phyloP scores from a whole-genome alignment of 1,140 invertebrate species.

The Sipha flava region DNA sequence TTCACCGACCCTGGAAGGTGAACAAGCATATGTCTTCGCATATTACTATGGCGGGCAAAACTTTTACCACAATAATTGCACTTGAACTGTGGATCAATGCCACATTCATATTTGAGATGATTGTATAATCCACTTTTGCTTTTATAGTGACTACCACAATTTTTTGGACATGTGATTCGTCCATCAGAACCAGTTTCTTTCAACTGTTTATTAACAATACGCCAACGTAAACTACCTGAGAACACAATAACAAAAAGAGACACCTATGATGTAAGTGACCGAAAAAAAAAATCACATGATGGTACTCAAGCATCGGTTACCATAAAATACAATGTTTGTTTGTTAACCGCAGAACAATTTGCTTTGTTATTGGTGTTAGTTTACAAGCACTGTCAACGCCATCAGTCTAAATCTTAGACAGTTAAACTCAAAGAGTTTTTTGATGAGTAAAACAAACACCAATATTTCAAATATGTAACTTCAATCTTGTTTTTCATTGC shows the following conservation, averaged over 20 bases:
- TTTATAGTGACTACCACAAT: conserved; percentile 45
- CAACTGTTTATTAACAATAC: conserved; percentile 13
- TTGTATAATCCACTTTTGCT: conserved; percentile 35
- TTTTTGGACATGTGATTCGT: conserved; percentile 30
- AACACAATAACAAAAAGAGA: conserved; percentile 24
- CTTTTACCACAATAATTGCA: conserved; percentile 55
- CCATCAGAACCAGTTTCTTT: background rate
- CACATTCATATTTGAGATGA: conserved; percentile 38
- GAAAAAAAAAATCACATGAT: background rate
- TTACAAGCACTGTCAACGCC: background rate
- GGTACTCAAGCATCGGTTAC: background rate
- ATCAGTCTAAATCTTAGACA: no score
- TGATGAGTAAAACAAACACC: background rate
- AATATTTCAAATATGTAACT: background rate
- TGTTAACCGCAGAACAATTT: background rate
- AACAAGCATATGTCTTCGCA: conserved; percentile 44
- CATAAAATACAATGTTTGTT: background rate
- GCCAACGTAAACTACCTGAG: conserved; percentile 21
- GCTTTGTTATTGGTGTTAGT: background rate
- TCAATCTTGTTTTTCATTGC: background rate
- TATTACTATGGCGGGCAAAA: conserved; percentile 48
- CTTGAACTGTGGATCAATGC: conserved; percentile 53
- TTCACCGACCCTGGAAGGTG: conserved; percentile 13
- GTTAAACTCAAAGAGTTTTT: no score
- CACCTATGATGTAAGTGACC: conserved; percentile 2